Base-by-base conservation (phyloP, 1,140 invertebrate species). In the Pogonognathellus flavescens region DNA sequence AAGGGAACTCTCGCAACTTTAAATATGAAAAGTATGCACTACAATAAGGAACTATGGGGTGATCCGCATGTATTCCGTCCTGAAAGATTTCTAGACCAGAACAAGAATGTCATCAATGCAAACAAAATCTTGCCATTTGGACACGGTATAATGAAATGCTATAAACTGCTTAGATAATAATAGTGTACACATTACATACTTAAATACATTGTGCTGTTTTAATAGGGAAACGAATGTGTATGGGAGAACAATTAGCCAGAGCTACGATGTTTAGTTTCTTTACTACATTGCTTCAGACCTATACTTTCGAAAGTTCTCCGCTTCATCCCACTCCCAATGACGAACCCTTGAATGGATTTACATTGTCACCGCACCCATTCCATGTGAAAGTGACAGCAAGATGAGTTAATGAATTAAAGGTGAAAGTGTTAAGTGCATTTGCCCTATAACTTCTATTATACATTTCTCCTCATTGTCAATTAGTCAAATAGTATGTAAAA, bases 1-100 rank as follows among this genome's bases (percentile, higher is more conserved):
- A 92, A 95, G 94, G 94, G 95, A 85, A 95, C 95, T 18, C 95
- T 96, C 93, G 93, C 97, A 0, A 92, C 96, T 8, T 93, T 93
- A 16, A 97, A 96, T 90, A 94, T 95, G 87, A 94, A 94, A 82
- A 93, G 93, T 80, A 93, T 95, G 72, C 91, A 97, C 25, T 94
- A 94, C 92, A 93, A 95, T 88, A 92, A 94, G 5, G 91, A 93
- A 1, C 93, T 93, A 76, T 95, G 95, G 89, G 92, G 90, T 7
- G 92, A 97, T 53, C 95, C 96, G 0, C 92, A 94, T 72, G 89
- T 90, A 22, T 97, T 96, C 90, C 92, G 93, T 83, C 96, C 96
- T 0, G 95, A 96, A 86, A 92, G 96, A 87, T 97, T 95, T 90
- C 89, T 97, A 1, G 91, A 94, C 55, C 86, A 90, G 66, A 94